A percentile compares a stretch with the other conserved stretches of the same genome.
phyloP scores from a whole-genome alignment of 2,113 vertebrate genomes.

The Pomatostomus ruficeps region DNA sequence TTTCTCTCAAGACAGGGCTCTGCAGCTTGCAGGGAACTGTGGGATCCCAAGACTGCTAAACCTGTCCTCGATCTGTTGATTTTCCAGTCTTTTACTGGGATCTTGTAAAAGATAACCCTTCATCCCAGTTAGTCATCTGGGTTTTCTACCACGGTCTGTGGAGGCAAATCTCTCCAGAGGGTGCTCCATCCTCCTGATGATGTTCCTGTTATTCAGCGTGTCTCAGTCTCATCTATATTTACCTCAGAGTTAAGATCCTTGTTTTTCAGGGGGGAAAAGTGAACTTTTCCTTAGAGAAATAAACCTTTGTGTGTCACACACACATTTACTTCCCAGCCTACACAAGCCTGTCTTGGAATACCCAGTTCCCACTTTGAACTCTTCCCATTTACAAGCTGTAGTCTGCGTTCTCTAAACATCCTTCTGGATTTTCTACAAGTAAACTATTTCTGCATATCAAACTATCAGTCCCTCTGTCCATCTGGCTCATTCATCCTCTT shows the following conservation, averaged over 20 bases:
- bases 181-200: background rate
- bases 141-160: background rate
- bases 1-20: background rate
- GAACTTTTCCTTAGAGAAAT: background rate
- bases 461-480: slow-evolving; percentile 23
- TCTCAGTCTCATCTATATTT: background rate
- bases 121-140: background rate
- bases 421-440: background rate
- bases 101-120: background rate
- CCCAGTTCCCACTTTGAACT: background rate
- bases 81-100: background rate
- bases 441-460: background rate
- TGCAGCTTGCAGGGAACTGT: background rate
- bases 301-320: background rate
- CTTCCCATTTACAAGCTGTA: background rate
- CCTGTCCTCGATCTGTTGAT: background rate
- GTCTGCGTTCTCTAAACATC: background rate
- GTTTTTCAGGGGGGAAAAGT: background rate
- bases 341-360: background rate
- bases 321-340: background rate
- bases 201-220: background rate
- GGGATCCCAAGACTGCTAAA: background rate
- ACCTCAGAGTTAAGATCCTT: background rate
- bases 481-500: slow-evolving; percentile 17
- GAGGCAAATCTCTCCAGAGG: background rate